Conservation (phyloP, 2,888 invertebrate genomes). For the Mythimna impura region DNA sequence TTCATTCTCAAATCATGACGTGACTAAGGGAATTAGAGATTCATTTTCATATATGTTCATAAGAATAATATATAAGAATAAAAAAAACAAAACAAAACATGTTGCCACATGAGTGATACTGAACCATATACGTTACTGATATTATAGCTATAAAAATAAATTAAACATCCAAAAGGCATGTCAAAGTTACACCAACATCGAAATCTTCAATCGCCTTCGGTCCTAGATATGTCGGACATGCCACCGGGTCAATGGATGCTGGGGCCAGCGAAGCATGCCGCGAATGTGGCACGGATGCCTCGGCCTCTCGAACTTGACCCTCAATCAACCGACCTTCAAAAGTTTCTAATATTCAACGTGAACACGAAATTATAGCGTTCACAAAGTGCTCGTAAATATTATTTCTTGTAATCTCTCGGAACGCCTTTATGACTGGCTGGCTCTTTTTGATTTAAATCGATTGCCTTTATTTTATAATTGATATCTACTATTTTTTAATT, state of each 20-base stretch:
- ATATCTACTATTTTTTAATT: conserved; percentile 15
- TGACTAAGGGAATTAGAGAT: too few relatives aligned
- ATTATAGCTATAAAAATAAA: neutral
- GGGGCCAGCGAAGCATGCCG: conserved; percentile 74
- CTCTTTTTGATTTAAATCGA: conserved; percentile 26
- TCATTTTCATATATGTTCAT: too few relatives aligned
- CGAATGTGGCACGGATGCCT: conserved; percentile 69
- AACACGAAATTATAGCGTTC: conserved; percentile 52
- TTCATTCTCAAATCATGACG: too few relatives aligned
- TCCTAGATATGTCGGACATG: conserved; percentile 67
- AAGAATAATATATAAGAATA: too few relatives aligned
- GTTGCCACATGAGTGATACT: too few relatives aligned
- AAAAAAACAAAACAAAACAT: too few relatives aligned
- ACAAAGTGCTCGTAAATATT: conserved; percentile 45
- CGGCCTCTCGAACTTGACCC: conserved; percentile 79
- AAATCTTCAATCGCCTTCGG: conserved; percentile 22
- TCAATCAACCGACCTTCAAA: conserved; percentile 55
- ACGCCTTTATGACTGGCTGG: conserved; percentile 45
- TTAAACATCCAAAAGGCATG: neutral
- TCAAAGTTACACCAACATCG: conserved; percentile 5
- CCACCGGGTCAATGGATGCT: conserved; percentile 76
- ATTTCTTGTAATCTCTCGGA: conserved; percentile 32
- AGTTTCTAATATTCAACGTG: conserved; percentile 55
- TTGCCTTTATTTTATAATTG: conserved; percentile 45
- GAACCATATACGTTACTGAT: too few relatives aligned